Base-by-base conservation (phyloP, 2,888 invertebrate genomes). In the Tipula helvola region DNA sequence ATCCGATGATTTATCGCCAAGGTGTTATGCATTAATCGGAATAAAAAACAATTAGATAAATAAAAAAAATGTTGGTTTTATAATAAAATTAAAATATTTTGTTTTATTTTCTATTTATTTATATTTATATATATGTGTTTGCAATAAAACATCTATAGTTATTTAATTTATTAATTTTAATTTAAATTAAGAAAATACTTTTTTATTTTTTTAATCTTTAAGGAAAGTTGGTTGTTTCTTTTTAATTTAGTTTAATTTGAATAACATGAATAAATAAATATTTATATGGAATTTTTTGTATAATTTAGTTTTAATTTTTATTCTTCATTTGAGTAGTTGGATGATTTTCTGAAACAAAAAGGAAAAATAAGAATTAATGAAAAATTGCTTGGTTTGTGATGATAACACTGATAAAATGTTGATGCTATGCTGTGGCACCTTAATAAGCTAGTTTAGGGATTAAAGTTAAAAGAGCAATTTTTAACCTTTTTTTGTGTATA, bases 1-100 rank as follows among this genome's bases (percentile, higher is more conserved):
- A 87, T 91, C 95, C 89, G 94, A 94, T 88, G 90, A 90, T 87
- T 90, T 94, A 88, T 95, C 95, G n/a, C 95, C 95, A 0, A 92
- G 95, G 89, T 95, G 95, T 90, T 92, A 93, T 88, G 95, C 93
- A 47, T 90, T 95, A 88, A 89, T 94, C 88, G 94, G 93, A 87
- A 90, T 90, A 89, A 94, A 90, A 89, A 85, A 5, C 16, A 41
- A n/a, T 41, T 85, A 85, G 8, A 85, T 85, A 39, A 39, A 39
- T 39, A 39, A 39, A 7, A 4, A 39, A 39, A 39, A 39, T 41
- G 41, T 85, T 5, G 5, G 36, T 18, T 85, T 85, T 42, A 42
- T 85, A 85, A 42, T 16, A 42, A 85, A 85, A 85, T 42, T 42
- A 85, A 85, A 85, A 71, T 71, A 71, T 71, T 71, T 57, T 57